Percentiles rank a stretch among this genome's conserved stretches.
phyloP scores from a whole-genome alignment of 2,888 invertebrate genomes.

The Polymixis flavicincta region DNA sequence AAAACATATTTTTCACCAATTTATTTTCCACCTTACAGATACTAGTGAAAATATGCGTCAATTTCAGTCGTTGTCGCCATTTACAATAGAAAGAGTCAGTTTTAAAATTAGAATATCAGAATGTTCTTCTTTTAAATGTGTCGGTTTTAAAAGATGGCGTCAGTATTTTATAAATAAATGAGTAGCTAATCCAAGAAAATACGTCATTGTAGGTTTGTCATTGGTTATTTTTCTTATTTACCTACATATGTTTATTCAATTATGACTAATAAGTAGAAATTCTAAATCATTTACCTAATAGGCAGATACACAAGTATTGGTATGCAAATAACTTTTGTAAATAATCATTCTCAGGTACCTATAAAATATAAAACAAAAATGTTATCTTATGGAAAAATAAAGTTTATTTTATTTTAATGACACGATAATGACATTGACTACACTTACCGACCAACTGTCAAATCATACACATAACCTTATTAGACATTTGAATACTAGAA shows the following conservation, averaged over 20 bases:
- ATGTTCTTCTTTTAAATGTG: not conserved
- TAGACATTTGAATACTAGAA: not conserved
- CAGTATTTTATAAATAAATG: not conserved
- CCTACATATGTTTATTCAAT: not conserved
- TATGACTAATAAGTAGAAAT: slow-evolving; percentile 26
- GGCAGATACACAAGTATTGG: no score
- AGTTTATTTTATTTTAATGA: no score
- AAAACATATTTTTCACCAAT: not conserved
- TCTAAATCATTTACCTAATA: slow-evolving; percentile 12
- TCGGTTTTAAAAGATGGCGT: not conserved
- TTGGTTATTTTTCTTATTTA: slow-evolving; percentile 7
- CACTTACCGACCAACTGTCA: not conserved
- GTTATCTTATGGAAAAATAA: not conserved
- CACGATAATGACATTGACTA: not conserved
- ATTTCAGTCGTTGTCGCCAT: not conserved
- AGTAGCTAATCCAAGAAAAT: not conserved
- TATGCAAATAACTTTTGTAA: not conserved
- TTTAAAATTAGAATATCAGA: not conserved
- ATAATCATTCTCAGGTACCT: not conserved
- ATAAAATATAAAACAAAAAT: not conserved
- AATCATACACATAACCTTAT: not conserved
- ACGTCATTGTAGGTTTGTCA: slow-evolving; percentile 1
- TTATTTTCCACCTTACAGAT: not conserved
- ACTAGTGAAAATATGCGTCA: not conserved
- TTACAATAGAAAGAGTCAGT: not conserved